Base-by-base conservation (phyloP, 2,888 invertebrate species). In the Schizaphis graminum region DNA sequence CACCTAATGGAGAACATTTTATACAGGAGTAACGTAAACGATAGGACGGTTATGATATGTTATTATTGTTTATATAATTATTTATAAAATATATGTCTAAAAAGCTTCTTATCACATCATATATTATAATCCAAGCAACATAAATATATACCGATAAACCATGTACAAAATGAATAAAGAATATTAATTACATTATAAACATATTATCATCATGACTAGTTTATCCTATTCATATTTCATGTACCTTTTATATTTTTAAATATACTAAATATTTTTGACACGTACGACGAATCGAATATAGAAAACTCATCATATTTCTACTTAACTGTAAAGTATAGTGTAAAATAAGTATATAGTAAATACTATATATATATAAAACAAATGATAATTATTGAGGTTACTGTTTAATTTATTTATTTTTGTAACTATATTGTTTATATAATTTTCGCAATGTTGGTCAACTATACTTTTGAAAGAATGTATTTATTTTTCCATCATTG, bases 1-100 rank as follows among this genome's bases (percentile, higher is more conserved):
- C 92, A 89, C 88, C 89, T 93, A 77, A 93, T 77, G n/a, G 44
- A 89, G 77, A 89, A 93, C 89, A 93, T 93, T 93, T 86, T 77
- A 28, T 53, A 53, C 86, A 28, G 53, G n/a, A 88, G 47, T 53
- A 44, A 92, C 44, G 56, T 91, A 77, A 47, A 86, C 24, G 85
- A 44, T 85, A 49, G 7, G n/a, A 57, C 26, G 57, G 56, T 91
- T 91, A 86, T 90, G 90, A 67, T 90, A 49, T 85, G 47, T 47
- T 91, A 84, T 67, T 87, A 87, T 61, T 87, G 92, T 93, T 91
- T 77, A 56, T 44, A 7, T 53, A 53, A 53, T 53, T 53, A 53
- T 26, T 26, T 57, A 91, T 35, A 53, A n/a, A 53, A 53, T 53
- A 44, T 47, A 44, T 44, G 16, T 85, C 57, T 85, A 28, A 35